Evolutionary conservation across 2,797 vertebrate genomes (phyloP), one percentile per base, ranked within the genome.

Genomic region (Microcaecilia unicolor): DNA sequence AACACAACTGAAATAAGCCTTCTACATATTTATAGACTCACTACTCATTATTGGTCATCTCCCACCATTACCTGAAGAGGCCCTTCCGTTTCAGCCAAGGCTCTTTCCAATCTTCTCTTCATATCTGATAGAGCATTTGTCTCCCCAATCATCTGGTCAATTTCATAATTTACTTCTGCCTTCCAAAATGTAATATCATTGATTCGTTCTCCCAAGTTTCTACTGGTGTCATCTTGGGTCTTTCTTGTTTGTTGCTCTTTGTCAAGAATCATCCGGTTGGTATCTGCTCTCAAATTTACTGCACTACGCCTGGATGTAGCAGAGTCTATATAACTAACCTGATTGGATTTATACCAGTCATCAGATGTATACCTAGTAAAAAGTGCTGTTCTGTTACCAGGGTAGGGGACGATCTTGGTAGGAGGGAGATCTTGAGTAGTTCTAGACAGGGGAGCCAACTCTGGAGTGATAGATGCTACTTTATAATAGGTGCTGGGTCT

Each of bases 151-250:
- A 97, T 88, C 70, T 84, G 87, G 43, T 93, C 89, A 5, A 89
- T 79, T 71, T 99, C 94, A n/a, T 84, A 82, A 52, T 51, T 75
- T 42, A 98, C 81, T 78, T 97, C 92, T 0, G 89, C 84, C 63
- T 67, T 91, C 96, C 94, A 98, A 70, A 94, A 99, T 9, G 67
- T 64, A 2, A 93, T 91, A 51, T 97, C 88, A 1, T 70, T 93
- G 48, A 95, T 51, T 1, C 91, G 76, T 58, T 91, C 80, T 1
- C 91, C 91, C 21, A 98, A 68, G 58, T 90, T 88, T 58, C 83
- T 87, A 47, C 86, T 95, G 30, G 78, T 88, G 25, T 59, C 79
- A 9, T 67, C 80, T 41, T 97, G 92, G 4, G 64, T 83, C 34
- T 79, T 83, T 12, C 81, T 80, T 1, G 78, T 93, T 43, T 87